Evolutionary conservation across 92 coral and sea anemone species (phyloP).

Genomic region (Pocillopora grandis): DNA sequence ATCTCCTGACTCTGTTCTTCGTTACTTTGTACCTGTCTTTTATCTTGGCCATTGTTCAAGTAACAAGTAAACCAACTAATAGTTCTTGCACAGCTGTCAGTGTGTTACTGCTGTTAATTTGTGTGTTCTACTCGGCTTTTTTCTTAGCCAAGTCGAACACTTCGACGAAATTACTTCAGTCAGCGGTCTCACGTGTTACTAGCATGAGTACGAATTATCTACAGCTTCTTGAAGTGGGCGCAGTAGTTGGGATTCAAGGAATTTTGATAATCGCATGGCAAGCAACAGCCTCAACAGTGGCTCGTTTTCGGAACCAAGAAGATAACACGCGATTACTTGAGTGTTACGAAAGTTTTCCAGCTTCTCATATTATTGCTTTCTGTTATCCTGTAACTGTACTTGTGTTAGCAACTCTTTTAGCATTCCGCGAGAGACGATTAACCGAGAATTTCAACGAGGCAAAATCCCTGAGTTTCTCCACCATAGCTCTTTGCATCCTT

Average conservation of each 20-base stretch:
- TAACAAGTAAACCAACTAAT: slow-evolving; percentile 63
- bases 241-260: slow-evolving; percentile 53
- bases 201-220: slow-evolving; percentile 52
- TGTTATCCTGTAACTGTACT: slow-evolving; percentile 74
- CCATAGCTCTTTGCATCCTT: slow-evolving; percentile 87
- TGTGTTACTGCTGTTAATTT: slow-evolving; percentile 47
- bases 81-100: slow-evolving; percentile 52
- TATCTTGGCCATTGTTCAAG: slow-evolving; percentile 50
- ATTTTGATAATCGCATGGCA: slow-evolving; percentile 78
- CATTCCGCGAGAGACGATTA: slow-evolving; percentile 82
- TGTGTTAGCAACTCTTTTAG: slow-evolving; percentile 68
- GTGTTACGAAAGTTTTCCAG: slow-evolving; percentile 69
- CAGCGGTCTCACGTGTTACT: slow-evolving; percentile 62
- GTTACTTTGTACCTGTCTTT: slow-evolving; percentile 58
- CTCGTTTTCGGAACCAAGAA: slow-evolving; percentile 63
- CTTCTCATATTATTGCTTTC: slow-evolving; percentile 64
- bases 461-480: slow-evolving; percentile 86
- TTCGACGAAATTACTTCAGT: slow-evolving; percentile 50
- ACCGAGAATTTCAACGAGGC: slow-evolving; percentile 89
- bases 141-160: slow-evolving; percentile 79
- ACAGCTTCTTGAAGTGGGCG: slow-evolving; percentile 49
- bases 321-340: slow-evolving; percentile 79
- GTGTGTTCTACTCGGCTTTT: slow-evolving; percentile 62
- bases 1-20: slow-evolving; percentile 61
- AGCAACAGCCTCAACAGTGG: slow-evolving; percentile 49